Conservation (phyloP, 1,140 invertebrate genomes). For the Habropoda laboriosa region DNA sequence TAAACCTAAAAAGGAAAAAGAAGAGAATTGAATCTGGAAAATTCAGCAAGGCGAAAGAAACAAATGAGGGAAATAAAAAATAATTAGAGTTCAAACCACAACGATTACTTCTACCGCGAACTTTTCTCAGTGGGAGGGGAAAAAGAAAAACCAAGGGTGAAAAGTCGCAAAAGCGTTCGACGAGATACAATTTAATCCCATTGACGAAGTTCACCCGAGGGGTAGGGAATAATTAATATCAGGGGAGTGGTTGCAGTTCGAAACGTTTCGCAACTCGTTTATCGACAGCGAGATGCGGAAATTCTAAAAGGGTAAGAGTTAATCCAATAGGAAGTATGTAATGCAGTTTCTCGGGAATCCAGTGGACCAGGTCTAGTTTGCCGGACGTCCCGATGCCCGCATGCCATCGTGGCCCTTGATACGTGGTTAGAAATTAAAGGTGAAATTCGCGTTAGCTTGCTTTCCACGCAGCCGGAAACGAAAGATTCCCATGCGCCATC, state of each 20-base stretch:
- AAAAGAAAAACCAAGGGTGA: background rate
- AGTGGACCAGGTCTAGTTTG: conserved; percentile 1
- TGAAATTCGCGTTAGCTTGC: conserved; percentile 42
- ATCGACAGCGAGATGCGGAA: background rate
- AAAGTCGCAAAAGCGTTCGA: background rate
- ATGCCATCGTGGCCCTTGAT: conserved; percentile 15
- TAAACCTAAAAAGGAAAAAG: too few species aligned
- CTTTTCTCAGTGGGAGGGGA: too few species aligned
- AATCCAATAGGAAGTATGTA: conserved; percentile 40
- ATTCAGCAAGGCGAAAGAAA: too few species aligned
- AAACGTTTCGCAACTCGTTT: background rate
- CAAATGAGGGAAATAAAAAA: too few species aligned
- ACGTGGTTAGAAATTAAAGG: conserved; percentile 51
- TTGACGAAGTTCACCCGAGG: background rate
- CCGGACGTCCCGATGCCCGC: background rate
- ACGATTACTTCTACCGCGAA: too few species aligned
- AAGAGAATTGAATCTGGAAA: too few species aligned
- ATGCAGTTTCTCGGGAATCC: conserved; percentile 25
- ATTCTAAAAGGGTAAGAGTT: conserved; percentile 9
- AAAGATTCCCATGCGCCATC: conserved; percentile 16
- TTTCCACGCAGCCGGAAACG: conserved; percentile 2
- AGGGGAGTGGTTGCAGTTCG: too few species aligned
- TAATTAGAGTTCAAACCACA: too few species aligned
- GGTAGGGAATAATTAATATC: background rate
- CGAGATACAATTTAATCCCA: background rate